A percentile compares a stretch with the other conserved stretches of the same genome.
Evolutionary conservation across 2,797 vertebrate species (phyloP).

Genomic region (Botia kubotai): DNA sequence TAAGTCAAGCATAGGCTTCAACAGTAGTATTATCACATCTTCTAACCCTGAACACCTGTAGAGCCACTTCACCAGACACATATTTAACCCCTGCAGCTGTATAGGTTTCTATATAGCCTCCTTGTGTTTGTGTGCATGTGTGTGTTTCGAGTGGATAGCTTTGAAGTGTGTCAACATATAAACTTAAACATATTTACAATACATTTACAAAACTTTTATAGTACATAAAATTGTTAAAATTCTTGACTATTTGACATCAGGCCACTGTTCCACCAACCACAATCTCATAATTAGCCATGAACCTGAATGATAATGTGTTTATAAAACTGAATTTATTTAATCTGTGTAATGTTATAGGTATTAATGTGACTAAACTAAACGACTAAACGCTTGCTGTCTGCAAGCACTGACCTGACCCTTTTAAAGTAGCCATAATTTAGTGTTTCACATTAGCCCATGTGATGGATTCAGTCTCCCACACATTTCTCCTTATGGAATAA

Average conservation of each 20-base stretch:
- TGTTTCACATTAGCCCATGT: conserved; percentile 40
- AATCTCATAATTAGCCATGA: background rate
- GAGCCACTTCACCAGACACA: conserved; percentile 8
- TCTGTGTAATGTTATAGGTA: background rate
- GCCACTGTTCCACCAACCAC: background rate
- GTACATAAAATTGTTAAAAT: background rate
- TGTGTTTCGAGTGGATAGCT: too few relatives aligned
- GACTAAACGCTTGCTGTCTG: background rate
- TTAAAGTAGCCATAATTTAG: conserved; percentile 33
- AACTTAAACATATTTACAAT: too few relatives aligned
- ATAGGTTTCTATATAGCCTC: too few relatives aligned
- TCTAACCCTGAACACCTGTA: conserved; percentile 34
- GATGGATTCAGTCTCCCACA: conserved; percentile 11
- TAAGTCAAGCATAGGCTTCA: background rate
- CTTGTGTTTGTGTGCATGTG: too few relatives aligned
- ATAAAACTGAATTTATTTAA: background rate
- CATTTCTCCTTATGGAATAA: conserved; percentile 46
- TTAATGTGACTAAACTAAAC: background rate
- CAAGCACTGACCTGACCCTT: conserved; percentile 12
- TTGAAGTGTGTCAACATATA: too few relatives aligned
- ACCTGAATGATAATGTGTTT: background rate
- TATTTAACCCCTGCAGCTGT: conserved; percentile 13
- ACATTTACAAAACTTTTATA: background rate
- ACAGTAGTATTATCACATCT: conserved; percentile 10
- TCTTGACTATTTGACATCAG: background rate